Evolutionary conservation across 2,888 invertebrate genomes (phyloP), one percentile per base, ranked within the genome.

Genomic region (Sarcophaga rosellei): DNA sequence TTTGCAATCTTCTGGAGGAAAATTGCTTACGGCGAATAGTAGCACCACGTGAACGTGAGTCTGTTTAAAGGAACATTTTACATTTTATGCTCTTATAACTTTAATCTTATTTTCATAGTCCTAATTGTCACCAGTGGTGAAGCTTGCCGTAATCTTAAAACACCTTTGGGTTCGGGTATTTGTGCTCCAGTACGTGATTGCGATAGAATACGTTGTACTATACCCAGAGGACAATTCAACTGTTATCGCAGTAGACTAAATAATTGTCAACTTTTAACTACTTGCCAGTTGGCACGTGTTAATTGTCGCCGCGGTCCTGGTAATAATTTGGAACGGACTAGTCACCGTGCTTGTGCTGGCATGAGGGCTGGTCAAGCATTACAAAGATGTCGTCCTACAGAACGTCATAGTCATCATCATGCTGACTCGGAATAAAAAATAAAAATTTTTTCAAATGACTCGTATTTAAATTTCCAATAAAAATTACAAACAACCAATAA

Each of bases 1-100:
- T 89, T 21, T 91, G 91, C 73, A 85, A 82, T 0, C 47, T 91
- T 17, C 88, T 89, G 3, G 89, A 91, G 61, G 77, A 88, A 62
- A 91, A 91, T 81, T 91, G 92, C 45, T 23, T 35, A 15, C 86
- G 80, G 0, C 20, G 66, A 4, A 20, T 66, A 11, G 4, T 68
- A 63, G 61, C 79, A 5, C 47, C 74, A 5, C 62, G 59, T 10
- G 21, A n/a, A 23, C 81, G 86, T 86, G 76, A 45, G 81, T 53
- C 65, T 62, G 21, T 4, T 53, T 25, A 25, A 23, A 63, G 17
- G 3, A 0, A 3, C 2, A 57, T 1, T 79, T 84, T 20, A 76
- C 73, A n/a, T 21, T 68, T 57, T 2, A 65, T 57, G 6, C 90
- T 86, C 17, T 17, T 23, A 63, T 53, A 53, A 53, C 1, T 47